A percentile compares a stretch with the other conserved stretches of the same genome.
Conservation (phyloP, 1,140 invertebrate species). For the Drosophila parabipectinata region DNA sequence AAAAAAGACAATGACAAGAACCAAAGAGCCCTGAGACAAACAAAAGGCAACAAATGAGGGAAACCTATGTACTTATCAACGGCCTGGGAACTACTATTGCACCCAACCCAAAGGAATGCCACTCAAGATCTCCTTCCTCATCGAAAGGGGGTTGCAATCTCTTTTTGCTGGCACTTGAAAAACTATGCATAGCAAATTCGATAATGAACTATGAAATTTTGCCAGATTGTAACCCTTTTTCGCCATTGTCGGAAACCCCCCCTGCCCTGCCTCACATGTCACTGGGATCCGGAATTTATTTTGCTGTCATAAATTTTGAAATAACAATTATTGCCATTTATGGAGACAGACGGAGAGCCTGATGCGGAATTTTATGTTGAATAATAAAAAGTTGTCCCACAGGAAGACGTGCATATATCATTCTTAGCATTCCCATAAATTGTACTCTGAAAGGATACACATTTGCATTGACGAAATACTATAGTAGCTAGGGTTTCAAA, state of each 20-base stretch:
- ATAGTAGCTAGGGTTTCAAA: background rate
- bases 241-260: conserved; percentile 20
- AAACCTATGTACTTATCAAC: conserved; percentile 55
- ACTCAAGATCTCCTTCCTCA: conserved; percentile 22
- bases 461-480: conserved; percentile 6
- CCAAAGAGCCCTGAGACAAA: conserved; percentile 21
- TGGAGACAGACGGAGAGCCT: conserved; percentile 15
- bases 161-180: conserved; percentile 44
- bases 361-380: conserved; percentile 37
- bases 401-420: conserved; percentile 55
- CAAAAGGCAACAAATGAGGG: conserved; percentile 64
- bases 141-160: conserved; percentile 47
- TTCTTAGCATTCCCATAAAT: conserved; percentile 55
- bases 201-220: conserved; percentile 80
- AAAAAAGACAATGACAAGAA: conserved; percentile 36
- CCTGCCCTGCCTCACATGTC: conserved; percentile 42
- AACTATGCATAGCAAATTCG: conserved; percentile 76
- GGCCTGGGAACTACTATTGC: conserved; percentile 53
- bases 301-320: conserved; percentile 81
- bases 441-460: conserved; percentile 18
- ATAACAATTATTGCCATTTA: conserved; percentile 79
- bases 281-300: conserved; percentile 61
- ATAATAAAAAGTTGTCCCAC: conserved; percentile 46
- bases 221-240: conserved; percentile 39
- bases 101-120: conserved; percentile 2